phyloP scores from a whole-genome alignment of 1,140 invertebrate genomes.

The Hestina assimilis region DNA sequence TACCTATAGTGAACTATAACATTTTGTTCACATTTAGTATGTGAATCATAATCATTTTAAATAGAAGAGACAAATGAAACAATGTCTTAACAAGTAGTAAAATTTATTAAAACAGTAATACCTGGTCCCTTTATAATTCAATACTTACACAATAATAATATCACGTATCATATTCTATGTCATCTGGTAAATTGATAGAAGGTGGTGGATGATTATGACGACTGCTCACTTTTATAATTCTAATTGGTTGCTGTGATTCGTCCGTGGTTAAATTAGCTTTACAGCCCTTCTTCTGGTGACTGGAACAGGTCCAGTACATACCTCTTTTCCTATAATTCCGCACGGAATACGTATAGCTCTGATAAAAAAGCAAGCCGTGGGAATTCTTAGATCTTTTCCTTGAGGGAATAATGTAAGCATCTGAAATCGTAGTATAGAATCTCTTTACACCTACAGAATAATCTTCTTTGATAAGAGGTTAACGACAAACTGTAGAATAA shows the following conservation, averaged over 20 bases:
- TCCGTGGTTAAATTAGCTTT: conserved; percentile 48
- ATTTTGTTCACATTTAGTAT: too few species aligned
- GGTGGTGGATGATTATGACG: conserved; percentile 48
- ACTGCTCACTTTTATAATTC: conserved; percentile 31
- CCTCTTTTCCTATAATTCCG: conserved; percentile 45
- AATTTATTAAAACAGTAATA: background rate
- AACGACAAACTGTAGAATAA: too few species aligned
- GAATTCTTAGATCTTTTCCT: conserved; percentile 32
- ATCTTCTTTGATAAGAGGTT: too few species aligned
- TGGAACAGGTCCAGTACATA: conserved; percentile 58
- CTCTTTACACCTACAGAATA: too few species aligned
- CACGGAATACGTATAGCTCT: conserved; percentile 52
- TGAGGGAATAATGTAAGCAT: conserved; percentile 47
- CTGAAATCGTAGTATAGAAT: conserved; percentile 32
- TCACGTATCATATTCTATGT: conserved; percentile 20
- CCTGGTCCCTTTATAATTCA: background rate
- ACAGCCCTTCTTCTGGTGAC: conserved; percentile 60
- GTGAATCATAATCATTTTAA: too few species aligned
- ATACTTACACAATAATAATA: conserved; percentile 5
- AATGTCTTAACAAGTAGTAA: background rate
- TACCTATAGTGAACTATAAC: too few species aligned
- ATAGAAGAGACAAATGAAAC: background rate
- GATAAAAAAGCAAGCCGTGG: conserved; percentile 41
- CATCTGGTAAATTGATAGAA: conserved; percentile 35
- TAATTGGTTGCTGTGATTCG: conserved; percentile 30